Evolutionary conservation across 2,888 invertebrate species (phyloP).

Genomic region (Aproaerema taeniolella): DNA sequence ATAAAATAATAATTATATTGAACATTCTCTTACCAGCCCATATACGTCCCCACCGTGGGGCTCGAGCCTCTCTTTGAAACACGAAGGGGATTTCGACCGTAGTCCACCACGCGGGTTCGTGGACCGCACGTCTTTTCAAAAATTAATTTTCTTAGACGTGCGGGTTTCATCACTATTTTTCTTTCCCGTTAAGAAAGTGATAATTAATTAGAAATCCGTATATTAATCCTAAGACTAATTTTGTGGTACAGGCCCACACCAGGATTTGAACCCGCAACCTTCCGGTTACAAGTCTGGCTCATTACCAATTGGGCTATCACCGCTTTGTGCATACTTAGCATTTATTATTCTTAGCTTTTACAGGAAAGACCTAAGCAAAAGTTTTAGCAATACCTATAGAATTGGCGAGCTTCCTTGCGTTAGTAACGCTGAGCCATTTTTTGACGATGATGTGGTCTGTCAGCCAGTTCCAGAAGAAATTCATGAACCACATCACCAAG

Average conservation of each 20-base stretch:
- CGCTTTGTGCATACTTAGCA: not conserved
- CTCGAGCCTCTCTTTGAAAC: too few relatives aligned
- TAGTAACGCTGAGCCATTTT: slow-evolving; percentile 66
- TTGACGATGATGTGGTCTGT: slow-evolving; percentile 79
- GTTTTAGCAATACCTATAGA: slow-evolving; percentile 54
- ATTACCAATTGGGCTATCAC: too few relatives aligned
- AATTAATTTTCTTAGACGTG: too few relatives aligned
- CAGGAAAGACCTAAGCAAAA: not conserved
- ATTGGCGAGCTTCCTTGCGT: slow-evolving; percentile 78
- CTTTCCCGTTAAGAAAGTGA: too few relatives aligned
- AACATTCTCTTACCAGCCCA: too few relatives aligned
- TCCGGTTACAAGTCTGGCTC: not conserved
- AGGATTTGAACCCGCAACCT: not conserved
- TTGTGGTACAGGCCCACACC: not conserved
- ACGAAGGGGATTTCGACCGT: too few relatives aligned
- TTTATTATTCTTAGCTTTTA: not conserved
- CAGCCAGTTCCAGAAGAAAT: slow-evolving; percentile 82
- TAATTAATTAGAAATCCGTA: too few relatives aligned
- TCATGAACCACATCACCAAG: slow-evolving; percentile 83
- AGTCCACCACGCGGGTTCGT: too few relatives aligned
- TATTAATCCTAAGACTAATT: too few relatives aligned
- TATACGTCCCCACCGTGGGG: too few relatives aligned
- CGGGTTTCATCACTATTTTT: too few relatives aligned
- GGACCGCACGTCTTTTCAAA: too few relatives aligned
- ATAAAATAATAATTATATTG: not conserved